Conservation (phyloP, 2,888 invertebrate species). For the Stegana nigrithorax region DNA sequence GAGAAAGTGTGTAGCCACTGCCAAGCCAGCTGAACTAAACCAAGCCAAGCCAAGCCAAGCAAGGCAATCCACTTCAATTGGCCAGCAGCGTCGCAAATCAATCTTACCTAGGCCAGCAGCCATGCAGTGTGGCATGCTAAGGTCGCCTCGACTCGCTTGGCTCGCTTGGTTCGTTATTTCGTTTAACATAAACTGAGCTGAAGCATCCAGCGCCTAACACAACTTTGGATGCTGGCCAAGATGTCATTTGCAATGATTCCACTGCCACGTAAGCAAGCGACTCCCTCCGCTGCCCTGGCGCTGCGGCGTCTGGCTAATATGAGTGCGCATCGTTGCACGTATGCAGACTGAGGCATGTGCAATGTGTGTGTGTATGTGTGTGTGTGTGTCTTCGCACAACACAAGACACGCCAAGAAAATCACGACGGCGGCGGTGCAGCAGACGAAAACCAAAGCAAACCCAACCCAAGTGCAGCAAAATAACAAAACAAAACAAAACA, state of each 20-base stretch:
- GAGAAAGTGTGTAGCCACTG: too few species aligned
- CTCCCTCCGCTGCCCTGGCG: too few species aligned
- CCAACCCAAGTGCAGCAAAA: neutral
- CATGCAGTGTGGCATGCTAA: too few species aligned
- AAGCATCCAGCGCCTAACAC: slow-evolving; percentile 27
- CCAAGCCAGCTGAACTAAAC: too few species aligned
- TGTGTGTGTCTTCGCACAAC: neutral
- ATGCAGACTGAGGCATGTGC: neutral
- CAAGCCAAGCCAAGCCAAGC: too few species aligned
- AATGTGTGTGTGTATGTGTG: neutral
- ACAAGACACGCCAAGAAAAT: neutral
- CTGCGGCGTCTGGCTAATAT: too few species aligned
- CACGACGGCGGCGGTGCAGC: too few species aligned
- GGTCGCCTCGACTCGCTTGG: too few species aligned
- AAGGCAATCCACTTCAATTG: too few species aligned
- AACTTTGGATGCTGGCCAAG: slow-evolving; percentile 64
- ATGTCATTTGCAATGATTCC: slow-evolving; percentile 58
- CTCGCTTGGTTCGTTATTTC: slow-evolving; percentile 13
- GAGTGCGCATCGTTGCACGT: neutral
- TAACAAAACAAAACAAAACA: neutral
- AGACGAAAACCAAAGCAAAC: neutral
- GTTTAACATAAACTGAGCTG: slow-evolving; percentile 14
- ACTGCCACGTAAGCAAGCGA: neutral
- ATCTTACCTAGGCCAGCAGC: too few species aligned
- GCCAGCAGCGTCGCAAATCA: too few species aligned